Evolutionary conservation across 30 jellyfish, hydroid and myxozoan genomes (phyloP).

Genomic region (Cassiopea xamachana): DNA sequence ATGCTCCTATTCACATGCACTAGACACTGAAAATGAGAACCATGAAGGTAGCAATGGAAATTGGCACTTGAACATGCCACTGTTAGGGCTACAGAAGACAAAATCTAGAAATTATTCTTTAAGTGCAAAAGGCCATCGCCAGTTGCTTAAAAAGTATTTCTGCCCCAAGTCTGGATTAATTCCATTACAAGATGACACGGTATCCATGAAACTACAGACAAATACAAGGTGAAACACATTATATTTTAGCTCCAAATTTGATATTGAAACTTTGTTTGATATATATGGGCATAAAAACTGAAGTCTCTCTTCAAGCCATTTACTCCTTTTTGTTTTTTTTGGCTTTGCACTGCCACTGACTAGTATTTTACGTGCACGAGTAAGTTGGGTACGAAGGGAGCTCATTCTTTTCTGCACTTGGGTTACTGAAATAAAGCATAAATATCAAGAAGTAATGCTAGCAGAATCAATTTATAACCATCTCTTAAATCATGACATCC

Average conservation of each 20-base stretch:
- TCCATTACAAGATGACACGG: slow-evolving; percentile 22
- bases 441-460: background rate
- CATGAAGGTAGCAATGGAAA: slow-evolving; percentile 9
- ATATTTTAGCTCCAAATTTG: slow-evolving; percentile 5
- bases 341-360: slow-evolving; percentile 39
- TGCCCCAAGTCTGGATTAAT: slow-evolving; percentile 14
- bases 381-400: slow-evolving; percentile 29
- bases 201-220: slow-evolving; percentile 3
- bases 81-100: slow-evolving; percentile 33
- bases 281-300: slow-evolving; percentile 13
- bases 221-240: background rate
- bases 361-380: slow-evolving; percentile 33
- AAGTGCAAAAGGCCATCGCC: slow-evolving; percentile 25
- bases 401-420: slow-evolving; percentile 28
- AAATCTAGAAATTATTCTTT: slow-evolving; percentile 13
- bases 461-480: background rate
- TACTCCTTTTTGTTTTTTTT: slow-evolving; percentile 2
- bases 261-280: slow-evolving; percentile 18
- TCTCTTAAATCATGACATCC: background rate
- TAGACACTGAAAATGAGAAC: slow-evolving; percentile 25
- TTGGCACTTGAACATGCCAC: slow-evolving; percentile 8
- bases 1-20: slow-evolving; percentile 1
- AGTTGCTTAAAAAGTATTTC: slow-evolving; percentile 28
- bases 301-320: slow-evolving; percentile 22
- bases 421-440: slow-evolving; percentile 5